Conservation (phyloP, 2,888 invertebrate genomes). For the Nemurella pictetii region DNA sequence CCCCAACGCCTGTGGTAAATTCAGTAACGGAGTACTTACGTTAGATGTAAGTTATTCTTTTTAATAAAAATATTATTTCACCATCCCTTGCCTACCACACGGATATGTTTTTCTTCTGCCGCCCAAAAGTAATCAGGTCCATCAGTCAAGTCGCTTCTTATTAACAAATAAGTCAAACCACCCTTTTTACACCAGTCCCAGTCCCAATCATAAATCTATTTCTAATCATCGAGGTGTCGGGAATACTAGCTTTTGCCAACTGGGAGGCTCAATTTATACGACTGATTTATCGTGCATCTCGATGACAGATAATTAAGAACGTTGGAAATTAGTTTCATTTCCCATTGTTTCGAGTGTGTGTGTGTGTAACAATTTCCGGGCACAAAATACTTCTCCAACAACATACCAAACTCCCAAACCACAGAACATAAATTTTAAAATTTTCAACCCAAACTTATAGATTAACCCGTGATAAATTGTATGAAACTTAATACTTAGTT, state of each 20-base stretch:
- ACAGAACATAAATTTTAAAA: no score
- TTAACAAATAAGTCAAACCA: conserved; percentile 9
- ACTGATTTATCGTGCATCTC: not conserved
- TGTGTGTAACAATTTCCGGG: no score
- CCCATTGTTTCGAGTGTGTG: not conserved
- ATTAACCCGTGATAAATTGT: no score
- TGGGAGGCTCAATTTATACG: not conserved
- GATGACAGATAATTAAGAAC: not conserved
- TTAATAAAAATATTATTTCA: not conserved
- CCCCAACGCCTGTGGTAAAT: no score
- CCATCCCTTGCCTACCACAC: not conserved
- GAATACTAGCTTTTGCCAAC: not conserved
- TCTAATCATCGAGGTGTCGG: not conserved
- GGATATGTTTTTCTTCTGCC: not conserved
- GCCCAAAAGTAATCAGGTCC: not conserved
- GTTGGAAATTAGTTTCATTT: not conserved
- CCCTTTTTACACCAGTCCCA: not conserved
- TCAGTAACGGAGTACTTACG: not conserved
- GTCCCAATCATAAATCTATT: not conserved
- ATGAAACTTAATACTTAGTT: no score
- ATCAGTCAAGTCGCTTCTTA: conserved; percentile 2
- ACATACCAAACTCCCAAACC: no score
- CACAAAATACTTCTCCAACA: no score
- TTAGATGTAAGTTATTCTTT: not conserved
- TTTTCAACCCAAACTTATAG: no score